phyloP scores from a whole-genome alignment of 2,888 invertebrate species.

The Sussaba pulchella region DNA sequence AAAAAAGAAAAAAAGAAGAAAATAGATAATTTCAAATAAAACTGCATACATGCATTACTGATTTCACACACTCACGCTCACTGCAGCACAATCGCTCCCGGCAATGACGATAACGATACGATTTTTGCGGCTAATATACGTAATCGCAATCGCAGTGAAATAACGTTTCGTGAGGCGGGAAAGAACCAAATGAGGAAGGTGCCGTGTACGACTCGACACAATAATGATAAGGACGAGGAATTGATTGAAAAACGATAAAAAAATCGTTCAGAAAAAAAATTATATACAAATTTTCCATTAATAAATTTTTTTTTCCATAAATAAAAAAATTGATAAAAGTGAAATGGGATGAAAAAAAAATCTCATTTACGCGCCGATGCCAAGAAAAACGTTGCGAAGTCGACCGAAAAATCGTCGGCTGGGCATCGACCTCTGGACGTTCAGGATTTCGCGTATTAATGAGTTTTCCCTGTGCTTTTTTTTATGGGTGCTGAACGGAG shows the following conservation, averaged over 20 bases:
- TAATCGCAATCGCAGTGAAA: slow-evolving; percentile 37
- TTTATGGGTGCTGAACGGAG: slow-evolving; percentile 17
- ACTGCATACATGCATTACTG: neutral
- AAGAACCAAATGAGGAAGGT: slow-evolving; percentile 58
- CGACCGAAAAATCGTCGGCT: slow-evolving; percentile 3
- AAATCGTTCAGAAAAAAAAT: neutral
- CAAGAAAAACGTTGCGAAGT: slow-evolving; percentile 41
- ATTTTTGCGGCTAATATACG: slow-evolving; percentile 17
- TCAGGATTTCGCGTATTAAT: slow-evolving; percentile 21
- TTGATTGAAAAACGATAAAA: slow-evolving; percentile 15
- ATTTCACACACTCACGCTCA: slow-evolving; percentile 18
- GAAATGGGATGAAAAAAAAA: neutral
- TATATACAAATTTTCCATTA: too few relatives aligned
- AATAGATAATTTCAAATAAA: neutral
- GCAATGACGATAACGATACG: slow-evolving; percentile 22
- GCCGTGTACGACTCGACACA: slow-evolving; percentile 58
- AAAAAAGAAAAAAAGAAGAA: neutral
- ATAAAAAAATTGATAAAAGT: too few relatives aligned
- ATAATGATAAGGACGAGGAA: slow-evolving; percentile 45
- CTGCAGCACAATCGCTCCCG: neutral
- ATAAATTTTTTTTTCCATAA: too few relatives aligned
- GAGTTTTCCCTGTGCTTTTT: neutral
- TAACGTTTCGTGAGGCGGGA: slow-evolving; percentile 46
- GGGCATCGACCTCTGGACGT: slow-evolving; percentile 53
- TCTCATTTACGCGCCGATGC: neutral